Percentiles rank a stretch among this genome's conserved stretches.
Conservation (phyloP, 2,888 invertebrate species). For the Drosophila ochracea region DNA sequence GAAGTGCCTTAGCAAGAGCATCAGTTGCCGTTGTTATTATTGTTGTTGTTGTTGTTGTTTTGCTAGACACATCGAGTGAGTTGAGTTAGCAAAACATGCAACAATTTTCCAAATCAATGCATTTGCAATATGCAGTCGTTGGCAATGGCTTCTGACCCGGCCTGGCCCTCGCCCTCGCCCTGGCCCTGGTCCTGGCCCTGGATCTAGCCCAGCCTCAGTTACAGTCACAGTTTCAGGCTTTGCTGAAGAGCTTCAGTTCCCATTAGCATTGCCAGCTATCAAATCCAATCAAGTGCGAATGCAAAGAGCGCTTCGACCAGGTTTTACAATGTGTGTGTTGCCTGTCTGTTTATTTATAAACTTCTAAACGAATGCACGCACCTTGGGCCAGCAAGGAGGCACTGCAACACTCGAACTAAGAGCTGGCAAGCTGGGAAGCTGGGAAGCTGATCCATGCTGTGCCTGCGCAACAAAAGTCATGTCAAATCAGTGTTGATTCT, state of each 20-base stretch:
- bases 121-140: constrained; percentile 69
- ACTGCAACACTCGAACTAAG: constrained; percentile 5
- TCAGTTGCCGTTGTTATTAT: constrained; percentile 22
- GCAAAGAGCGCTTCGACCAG: constrained; percentile 58
- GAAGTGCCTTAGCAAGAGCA: constrained; percentile 37
- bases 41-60: constrained; percentile 20
- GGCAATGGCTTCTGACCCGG: constrained; percentile 43
- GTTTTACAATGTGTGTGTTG: constrained; percentile 17
- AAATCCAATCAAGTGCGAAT: constrained; percentile 76
- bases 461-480: constrained; percentile 74
- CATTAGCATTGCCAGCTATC: constrained; percentile 76
- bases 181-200: not conserved
- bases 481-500: constrained; percentile 81
- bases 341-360: constrained; percentile 74
- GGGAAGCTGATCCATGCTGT: constrained; percentile 64
- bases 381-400: constrained; percentile 47
- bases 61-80: constrained; percentile 66
- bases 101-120: constrained; percentile 83
- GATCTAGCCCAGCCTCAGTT: constrained; percentile 23
- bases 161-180: constrained; percentile 12
- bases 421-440: constrained; percentile 38
- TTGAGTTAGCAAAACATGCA: constrained; percentile 76
- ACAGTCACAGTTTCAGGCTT: constrained; percentile 23
- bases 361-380: constrained; percentile 80
- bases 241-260: constrained; percentile 42